Conservation (phyloP, 2,888 invertebrate genomes). For the Girardia tigrina region DNA sequence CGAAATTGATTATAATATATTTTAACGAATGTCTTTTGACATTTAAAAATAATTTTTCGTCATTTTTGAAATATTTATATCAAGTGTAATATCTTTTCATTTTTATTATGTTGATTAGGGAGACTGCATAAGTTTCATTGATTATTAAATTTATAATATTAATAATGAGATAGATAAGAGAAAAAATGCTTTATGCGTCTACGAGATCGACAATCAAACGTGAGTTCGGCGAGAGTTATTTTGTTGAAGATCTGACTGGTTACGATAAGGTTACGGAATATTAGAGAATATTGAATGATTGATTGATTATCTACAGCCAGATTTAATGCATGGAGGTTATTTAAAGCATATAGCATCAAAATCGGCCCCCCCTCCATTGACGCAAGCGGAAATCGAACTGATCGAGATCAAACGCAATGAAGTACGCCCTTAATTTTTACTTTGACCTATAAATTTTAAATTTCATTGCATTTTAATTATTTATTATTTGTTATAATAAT, state of each 20-base stretch:
- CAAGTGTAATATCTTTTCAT: too few relatives aligned
- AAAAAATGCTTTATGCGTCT: slow-evolving; percentile 27
- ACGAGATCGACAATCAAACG: slow-evolving; percentile 21
- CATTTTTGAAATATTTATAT: too few relatives aligned
- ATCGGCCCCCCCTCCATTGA: slow-evolving; percentile 25
- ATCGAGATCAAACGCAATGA: slow-evolving; percentile 26
- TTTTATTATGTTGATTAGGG: too few relatives aligned
- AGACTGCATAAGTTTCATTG: too few relatives aligned
- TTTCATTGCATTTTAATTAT: too few relatives aligned
- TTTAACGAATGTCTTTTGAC: too few relatives aligned
- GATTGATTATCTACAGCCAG: background rate
- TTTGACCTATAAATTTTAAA: background rate
- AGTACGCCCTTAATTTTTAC: background rate
- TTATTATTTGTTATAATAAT: too few relatives aligned
- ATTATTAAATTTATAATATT: background rate
- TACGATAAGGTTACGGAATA: background rate
- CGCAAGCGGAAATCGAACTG: slow-evolving; percentile 19
- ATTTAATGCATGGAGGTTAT: slow-evolving; percentile 21
- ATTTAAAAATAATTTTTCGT: too few relatives aligned
- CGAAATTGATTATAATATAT: background rate
- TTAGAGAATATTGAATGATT: background rate
- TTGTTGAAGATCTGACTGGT: background rate
- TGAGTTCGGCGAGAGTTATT: slow-evolving; percentile 28
- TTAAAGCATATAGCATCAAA: background rate
- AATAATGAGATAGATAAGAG: background rate